Evolutionary conservation across 1,140 invertebrate species (phyloP), one percentile per base, ranked within the genome.

Genomic region (Popillia japonica): DNA sequence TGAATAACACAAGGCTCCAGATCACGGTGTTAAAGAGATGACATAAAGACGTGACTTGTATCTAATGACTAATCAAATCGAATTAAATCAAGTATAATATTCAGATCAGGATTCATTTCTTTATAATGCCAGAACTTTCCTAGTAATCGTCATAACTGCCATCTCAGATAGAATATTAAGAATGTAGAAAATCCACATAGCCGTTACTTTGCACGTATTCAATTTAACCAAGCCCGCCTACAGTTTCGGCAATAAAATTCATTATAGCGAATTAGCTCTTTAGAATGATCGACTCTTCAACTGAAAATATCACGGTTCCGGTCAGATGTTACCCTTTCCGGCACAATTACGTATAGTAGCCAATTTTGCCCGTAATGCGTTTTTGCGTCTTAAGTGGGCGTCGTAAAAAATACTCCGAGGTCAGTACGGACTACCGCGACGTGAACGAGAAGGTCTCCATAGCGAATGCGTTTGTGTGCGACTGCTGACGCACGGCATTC

Each of bases 241-340:
- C 48, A 17, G 48, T 55, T 55, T n/a, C 48, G 14, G 48, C 17
- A 55, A 55, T 55, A 55, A 55, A 55, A 55, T 17, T 17, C 48
- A 55, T 55, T 55, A 55, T 17, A 17, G 48, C 48, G 48, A n/a
- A 55, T 55, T 55, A 17, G 48, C n/a, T 17, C 48, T 55, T 55
- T n/a, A 17, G 17, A 55, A 55, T 55, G 14, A 55, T 55, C n/a
- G 48, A 55, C 48, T 55, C 48, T 55, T n/a, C 48, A 55, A 55
- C 48, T 14, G 14, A 17, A 55, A 55, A 55, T 55, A 55, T 55
- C 48, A 55, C 48, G 48, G 48, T 55, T 55, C 17, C 48, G 48
- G 48, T 20, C 48, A 55, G 48, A 55, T 14, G 14, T 17, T 3
- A 17, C 14, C 48, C 48, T 55, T 55, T 55, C 14, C 17, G 17